Conservation (phyloP, 2,113 vertebrate species). For the Oceanodroma tethys region DNA sequence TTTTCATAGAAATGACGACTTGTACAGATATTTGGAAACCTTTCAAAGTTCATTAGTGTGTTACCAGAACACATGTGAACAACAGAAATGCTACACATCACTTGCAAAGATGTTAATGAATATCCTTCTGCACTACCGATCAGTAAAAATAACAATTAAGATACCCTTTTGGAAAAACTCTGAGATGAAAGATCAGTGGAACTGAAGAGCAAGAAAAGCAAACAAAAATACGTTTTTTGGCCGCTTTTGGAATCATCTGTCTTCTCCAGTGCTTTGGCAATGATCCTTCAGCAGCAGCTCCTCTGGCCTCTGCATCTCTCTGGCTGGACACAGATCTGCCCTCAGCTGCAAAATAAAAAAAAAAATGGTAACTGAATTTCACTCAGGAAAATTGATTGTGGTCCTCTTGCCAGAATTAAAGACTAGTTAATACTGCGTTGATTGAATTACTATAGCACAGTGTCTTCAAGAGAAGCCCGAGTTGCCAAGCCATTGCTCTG, state of each 20-base stretch:
- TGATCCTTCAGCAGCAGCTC: background rate
- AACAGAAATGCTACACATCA: background rate
- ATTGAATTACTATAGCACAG: background rate
- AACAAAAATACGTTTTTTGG: background rate
- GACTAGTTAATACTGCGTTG: background rate
- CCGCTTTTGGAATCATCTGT: accelerated
- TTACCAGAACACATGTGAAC: background rate
- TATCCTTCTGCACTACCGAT: background rate
- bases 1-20: background rate
- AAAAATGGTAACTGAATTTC: background rate
- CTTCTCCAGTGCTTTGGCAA: background rate
- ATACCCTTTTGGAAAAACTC: background rate
- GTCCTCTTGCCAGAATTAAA: background rate
- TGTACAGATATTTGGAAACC: background rate
- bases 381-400: background rate
- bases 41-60: background rate
- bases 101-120: background rate
- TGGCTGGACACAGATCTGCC: background rate
- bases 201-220: background rate
- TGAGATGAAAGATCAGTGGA: background rate
- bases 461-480: background rate
- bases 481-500: background rate
- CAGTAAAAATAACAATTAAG: background rate
- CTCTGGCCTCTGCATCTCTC: background rate
- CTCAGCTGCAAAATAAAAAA: background rate